These are phyloP conservation scores for Triplophysa bombifrons DNA, from an alignment of 2,797 vertebrate species.

Conservation along the genomic window DNA sequence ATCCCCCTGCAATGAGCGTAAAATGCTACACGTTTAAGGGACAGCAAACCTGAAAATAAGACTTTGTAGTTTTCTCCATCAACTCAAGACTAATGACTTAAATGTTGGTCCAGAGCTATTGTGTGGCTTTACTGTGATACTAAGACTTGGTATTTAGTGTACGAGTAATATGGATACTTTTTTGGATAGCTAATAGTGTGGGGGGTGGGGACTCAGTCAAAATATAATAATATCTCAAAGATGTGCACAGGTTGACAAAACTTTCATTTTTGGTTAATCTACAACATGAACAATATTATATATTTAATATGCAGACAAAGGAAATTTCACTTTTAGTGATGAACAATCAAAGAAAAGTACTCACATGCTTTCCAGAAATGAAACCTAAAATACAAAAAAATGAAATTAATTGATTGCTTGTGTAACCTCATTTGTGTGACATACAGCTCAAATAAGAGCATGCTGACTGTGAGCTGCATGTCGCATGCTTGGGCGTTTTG, in stretches of 20 bases:
- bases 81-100: too few species aligned
- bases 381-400: conserved; percentile 52
- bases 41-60: not conserved
- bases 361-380: conserved; percentile 48
- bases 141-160: too few species aligned
- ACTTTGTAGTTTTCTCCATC: not conserved
- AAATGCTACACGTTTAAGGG: not conserved
- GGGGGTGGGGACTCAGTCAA: too few species aligned
- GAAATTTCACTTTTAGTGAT: not conserved
- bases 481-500: not conserved
- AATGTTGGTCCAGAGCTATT: too few species aligned
- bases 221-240: too few species aligned
- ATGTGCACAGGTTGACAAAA: too few species aligned
- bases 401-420: not conserved
- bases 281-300: not conserved
- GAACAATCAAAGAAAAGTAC: conserved; percentile 38
- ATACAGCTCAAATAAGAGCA: not conserved
- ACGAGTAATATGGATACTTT: too few species aligned
- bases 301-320: not conserved
- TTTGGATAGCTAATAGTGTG: too few species aligned
- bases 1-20: not conserved
- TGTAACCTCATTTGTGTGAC: not conserved
- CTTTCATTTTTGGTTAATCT: not conserved
- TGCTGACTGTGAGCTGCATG: not conserved
- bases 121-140: too few species aligned